Percentiles rank a stretch among this genome's conserved stretches.
Conservation (phyloP, 2,797 vertebrate species). For the Babyrousa celebensis region DNA sequence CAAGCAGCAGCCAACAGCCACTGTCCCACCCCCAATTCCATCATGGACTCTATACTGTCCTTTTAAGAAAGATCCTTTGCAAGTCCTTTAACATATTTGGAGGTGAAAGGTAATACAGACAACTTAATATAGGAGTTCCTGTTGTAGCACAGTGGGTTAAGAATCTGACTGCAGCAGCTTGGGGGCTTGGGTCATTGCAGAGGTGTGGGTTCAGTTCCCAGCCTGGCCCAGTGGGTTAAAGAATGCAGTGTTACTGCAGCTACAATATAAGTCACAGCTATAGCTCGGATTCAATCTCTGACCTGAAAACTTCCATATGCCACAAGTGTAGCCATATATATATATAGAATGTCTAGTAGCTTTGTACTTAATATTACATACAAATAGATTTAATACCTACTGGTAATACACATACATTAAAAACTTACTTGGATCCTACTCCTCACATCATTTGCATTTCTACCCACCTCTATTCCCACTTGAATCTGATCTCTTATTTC, state of each 20-base stretch:
- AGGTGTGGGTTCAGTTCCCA: too few species aligned
- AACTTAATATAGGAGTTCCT: not conserved
- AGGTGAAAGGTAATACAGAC: not conserved
- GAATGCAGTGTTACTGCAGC: too few species aligned
- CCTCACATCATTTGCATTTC: not conserved
- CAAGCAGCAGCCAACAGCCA: not conserved
- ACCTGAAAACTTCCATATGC: too few species aligned
- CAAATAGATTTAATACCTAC: not conserved
- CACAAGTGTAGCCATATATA: too few species aligned
- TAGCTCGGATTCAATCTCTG: too few species aligned
- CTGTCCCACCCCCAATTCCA: accelerated
- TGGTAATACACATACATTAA: not conserved
- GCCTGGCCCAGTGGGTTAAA: too few species aligned
- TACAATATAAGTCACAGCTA: too few species aligned
- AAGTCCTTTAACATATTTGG: not conserved
- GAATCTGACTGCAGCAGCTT: too few species aligned
- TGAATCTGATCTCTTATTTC: constrained; percentile 57
- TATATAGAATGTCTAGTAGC: not conserved
- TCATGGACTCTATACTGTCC: not conserved
- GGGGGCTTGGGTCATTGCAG: too few species aligned
- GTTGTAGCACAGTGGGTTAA: too few species aligned
- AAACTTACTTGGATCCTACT: not conserved
- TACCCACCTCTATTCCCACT: not conserved
- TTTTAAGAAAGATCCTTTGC: not conserved
- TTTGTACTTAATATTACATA: not conserved